Evolutionary conservation across 2,113 vertebrate species (phyloP), one percentile per base, ranked within the genome.

Genomic region (Grantiella picta): DNA sequence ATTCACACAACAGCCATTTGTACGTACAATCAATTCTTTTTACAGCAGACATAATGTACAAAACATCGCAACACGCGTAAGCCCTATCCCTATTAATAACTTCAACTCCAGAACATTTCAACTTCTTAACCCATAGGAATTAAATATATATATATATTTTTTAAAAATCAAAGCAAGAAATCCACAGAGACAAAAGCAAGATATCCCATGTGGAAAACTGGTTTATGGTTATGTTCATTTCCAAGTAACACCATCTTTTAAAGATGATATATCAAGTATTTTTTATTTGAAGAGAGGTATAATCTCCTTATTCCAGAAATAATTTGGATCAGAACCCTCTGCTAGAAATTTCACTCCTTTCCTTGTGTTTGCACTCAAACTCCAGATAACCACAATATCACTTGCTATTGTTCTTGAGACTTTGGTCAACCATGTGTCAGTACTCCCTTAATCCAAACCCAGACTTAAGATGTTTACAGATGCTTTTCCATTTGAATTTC

Each of bases 1-100:
- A 98, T 98, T 97, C 92, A 96, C 95, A 93, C 86, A 97, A 97
- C 81, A 97, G 80, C 94, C 97, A 95, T 95, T 97, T 92, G 92
- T 97, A 96, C 95, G 96, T 97, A 97, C 95, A 98, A 97, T 95
- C 86, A 97, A 73, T 77, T 97, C 60, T 97, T 87, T 97, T 96
- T 92, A 96, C 98, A 98, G 91, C 92, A 98, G 94, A 96, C 73
- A 97, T 86, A 97, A 97, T 86, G 72, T 96, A 97, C 95, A 90
- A 97, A 97, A 96, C 85, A 98, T 92, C 69, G 97, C 91, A 97
- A 97, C 90, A 69, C 52, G 11, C 45, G 3, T 81, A 97, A 96
- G 52, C 88, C 84, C 94, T 97, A 96, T 85, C 86, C 70, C 69
- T 95, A 97, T 59, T 57, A 82, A 60, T 83, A 96, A 85, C 90